phyloP scores from a whole-genome alignment of 1,140 invertebrate genomes.

The Tetranychus urticae region DNA sequence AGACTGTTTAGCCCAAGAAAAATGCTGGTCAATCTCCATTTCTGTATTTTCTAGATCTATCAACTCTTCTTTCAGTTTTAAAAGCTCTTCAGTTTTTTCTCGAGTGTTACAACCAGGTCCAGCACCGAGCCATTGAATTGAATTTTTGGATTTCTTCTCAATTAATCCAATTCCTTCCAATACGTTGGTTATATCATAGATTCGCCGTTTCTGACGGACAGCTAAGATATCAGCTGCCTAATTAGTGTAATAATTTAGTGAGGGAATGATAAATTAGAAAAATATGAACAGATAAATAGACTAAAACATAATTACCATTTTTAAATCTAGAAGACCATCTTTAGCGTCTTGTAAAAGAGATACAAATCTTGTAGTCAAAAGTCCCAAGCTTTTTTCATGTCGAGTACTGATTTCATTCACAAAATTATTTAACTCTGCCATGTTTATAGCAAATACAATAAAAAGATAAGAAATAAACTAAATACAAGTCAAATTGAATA shows the following conservation, averaged over 20 bases:
- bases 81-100: conserved; percentile 44
- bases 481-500: too few species aligned
- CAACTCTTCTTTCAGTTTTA: conserved; percentile 47
- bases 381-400: conserved; percentile 74
- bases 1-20: conserved; percentile 55
- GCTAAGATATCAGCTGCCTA: conserved; percentile 75
- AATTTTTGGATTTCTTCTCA: conserved; percentile 93
- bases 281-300: background rate
- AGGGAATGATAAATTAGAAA: background rate
- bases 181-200: conserved; percentile 98
- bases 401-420: conserved; percentile 18
- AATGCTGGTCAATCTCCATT: conserved; percentile 41
- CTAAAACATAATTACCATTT: conserved; percentile 35
- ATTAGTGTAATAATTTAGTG: too few species aligned
- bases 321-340: conserved; percentile 85
- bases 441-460: background rate
- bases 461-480: too few species aligned
- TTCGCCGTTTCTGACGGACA: conserved; percentile 78
- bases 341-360: conserved; percentile 74
- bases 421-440: background rate
- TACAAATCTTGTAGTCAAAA: conserved; percentile 88
- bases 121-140: conserved; percentile 68
- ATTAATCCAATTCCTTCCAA: conserved; percentile 95
- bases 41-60: conserved; percentile 49
- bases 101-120: conserved; percentile 50